Percentiles rank a stretch among this genome's conserved stretches.
phyloP scores from a whole-genome alignment of 2,797 vertebrate genomes.

The Pipistrellus pygmaeus region DNA sequence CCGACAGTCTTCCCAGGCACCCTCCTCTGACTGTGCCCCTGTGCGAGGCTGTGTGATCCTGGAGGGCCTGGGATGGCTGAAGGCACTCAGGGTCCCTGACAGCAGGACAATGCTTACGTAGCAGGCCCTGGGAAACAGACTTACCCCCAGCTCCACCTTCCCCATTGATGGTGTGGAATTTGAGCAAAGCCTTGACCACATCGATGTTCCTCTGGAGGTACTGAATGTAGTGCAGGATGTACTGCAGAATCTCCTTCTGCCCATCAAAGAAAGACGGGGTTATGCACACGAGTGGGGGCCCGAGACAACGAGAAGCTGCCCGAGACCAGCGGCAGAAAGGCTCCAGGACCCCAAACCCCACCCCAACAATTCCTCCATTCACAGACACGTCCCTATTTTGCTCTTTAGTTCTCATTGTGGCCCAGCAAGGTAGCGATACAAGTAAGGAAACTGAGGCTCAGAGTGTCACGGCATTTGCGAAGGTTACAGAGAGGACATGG shows the following conservation, averaged over 20 bases:
- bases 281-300: neutral
- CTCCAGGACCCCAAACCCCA: neutral
- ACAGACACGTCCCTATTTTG: neutral
- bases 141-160: conserved; percentile 57
- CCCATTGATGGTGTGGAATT: neutral
- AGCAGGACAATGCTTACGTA: neutral
- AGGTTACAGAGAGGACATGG: neutral
- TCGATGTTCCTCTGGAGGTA: conserved; percentile 80
- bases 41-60: neutral
- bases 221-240: conserved; percentile 82
- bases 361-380: neutral
- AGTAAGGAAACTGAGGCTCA: neutral
- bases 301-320: fast-evolving
- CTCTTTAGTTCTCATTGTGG: neutral
- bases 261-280: conserved; percentile 48
- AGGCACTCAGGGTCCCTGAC: neutral
- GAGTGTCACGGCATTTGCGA: neutral
- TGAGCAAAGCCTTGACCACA: conserved; percentile 71
- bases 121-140: neutral
- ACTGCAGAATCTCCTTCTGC: conserved; percentile 85
- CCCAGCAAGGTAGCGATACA: neutral
- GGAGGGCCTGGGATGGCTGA: neutral
- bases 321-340: neutral
- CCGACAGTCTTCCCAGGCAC: neutral
- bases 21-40: neutral